These are phyloP conservation scores for Mormoops blainvillei DNA, from an alignment of 2,113 vertebrate species.

Conservation along the genomic window DNA sequence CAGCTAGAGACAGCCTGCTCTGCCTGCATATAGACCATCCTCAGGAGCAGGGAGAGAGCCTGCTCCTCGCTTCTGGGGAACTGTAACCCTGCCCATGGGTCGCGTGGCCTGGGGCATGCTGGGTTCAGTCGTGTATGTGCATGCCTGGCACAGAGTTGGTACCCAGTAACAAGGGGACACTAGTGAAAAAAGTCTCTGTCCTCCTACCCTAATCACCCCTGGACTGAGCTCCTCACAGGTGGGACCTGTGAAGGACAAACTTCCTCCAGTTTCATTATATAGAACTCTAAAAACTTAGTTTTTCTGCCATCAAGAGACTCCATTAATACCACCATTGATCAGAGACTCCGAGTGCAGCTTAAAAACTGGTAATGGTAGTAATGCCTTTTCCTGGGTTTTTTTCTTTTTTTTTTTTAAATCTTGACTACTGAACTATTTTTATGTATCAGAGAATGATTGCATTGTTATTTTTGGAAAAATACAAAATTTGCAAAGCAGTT, in stretches of 20 bases:
- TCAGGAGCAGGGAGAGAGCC: neutral
- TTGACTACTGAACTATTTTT: neutral
- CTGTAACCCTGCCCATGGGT: rapidly evolving
- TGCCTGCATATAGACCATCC: neutral
- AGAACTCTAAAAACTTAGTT: neutral
- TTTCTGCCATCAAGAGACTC: constrained; percentile 9
- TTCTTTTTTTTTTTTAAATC: too few relatives aligned
- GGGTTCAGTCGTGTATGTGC: neutral
- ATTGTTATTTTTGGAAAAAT: neutral
- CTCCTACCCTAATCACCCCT: neutral
- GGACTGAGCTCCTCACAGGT: neutral
- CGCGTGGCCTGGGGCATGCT: rapidly evolving
- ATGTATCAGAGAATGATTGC: neutral
- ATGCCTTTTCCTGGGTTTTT: neutral
- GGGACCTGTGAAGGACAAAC: neutral
- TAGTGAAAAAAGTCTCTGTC: neutral
- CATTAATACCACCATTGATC: neutral
- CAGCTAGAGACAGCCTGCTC: neutral
- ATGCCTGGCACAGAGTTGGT: neutral
- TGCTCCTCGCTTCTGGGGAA: neutral
- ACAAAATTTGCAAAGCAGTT: neutral
- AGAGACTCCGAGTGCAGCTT: neutral
- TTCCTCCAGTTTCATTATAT: neutral
- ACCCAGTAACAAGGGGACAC: too few relatives aligned
- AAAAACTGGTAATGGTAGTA: neutral